Evolutionary conservation across 2,888 invertebrate species (phyloP).

Genomic region (Eupithecia insigniata): DNA sequence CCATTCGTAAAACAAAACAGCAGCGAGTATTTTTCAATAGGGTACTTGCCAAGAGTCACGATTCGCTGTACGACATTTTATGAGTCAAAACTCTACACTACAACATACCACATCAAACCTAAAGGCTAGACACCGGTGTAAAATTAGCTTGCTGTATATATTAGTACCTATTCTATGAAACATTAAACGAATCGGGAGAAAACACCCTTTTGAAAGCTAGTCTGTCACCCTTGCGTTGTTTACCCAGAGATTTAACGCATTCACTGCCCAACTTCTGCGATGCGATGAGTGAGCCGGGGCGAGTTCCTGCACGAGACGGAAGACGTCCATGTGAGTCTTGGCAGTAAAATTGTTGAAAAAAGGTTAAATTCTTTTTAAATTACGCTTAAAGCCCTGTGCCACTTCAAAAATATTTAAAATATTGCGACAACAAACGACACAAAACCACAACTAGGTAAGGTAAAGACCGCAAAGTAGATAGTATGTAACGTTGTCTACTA

Average conservation of each 20-base stretch:
- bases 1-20: slow-evolving; percentile 41
- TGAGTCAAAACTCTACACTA: slow-evolving; percentile 14
- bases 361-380: not conserved
- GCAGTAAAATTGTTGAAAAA: no score
- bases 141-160: not conserved
- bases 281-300: no score
- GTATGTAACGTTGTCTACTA: not conserved
- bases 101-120: slow-evolving; percentile 12
- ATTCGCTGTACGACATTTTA: slow-evolving; percentile 16
- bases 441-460: not conserved
- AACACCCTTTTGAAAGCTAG: not conserved
- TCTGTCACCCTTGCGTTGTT: not conserved
- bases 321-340: no score
- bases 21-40: slow-evolving; percentile 49
- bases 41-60: slow-evolving; percentile 45
- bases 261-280: no score
- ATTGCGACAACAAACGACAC: not conserved
- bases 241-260: not conserved
- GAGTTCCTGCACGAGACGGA: no score
- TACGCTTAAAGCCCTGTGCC: not conserved
- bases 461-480: not conserved
- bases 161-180: not conserved
- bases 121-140: slow-evolving; percentile 4
- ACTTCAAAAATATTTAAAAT: not conserved
- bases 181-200: not conserved